A percentile compares a stretch with the other conserved stretches of the same genome.
Conservation (phyloP, 2,113 vertebrate species). For the Sinocyclocheilus rhinocerous region DNA sequence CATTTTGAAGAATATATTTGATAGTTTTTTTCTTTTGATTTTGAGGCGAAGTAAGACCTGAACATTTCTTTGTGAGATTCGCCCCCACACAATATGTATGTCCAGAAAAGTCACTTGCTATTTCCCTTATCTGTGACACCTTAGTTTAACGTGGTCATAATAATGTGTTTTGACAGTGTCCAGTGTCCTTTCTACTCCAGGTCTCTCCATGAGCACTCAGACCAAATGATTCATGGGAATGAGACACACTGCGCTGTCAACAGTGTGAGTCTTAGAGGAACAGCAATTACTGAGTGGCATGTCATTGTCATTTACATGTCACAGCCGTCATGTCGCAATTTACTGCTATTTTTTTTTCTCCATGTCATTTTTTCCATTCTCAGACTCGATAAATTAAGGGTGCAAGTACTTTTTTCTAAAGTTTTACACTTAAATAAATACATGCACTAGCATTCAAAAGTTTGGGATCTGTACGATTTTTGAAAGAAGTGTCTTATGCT, state of each 20-base stretch:
- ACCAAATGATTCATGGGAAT: constrained; percentile 20
- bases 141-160: neutral
- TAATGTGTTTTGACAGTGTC: constrained; percentile 18
- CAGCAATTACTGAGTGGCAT: constrained; percentile 8
- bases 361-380: neutral
- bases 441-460: too few relatives aligned
- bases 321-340: neutral
- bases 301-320: constrained; percentile 17
- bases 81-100: neutral
- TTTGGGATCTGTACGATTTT: too few relatives aligned
- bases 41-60: neutral
- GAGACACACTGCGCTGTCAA: constrained; percentile 20
- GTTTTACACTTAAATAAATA: too few relatives aligned
- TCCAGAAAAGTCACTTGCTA: neutral
- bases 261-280: constrained; percentile 1
- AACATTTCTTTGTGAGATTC: neutral
- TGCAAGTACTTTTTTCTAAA: neutral
- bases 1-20: neutral
- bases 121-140: neutral
- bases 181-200: constrained; percentile 7
- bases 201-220: neutral
- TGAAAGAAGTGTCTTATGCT: too few relatives aligned
- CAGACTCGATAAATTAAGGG: neutral
- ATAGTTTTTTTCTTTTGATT: neutral
- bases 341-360: neutral